phyloP scores from a whole-genome alignment of 2,888 invertebrate genomes.

The Pristionchus fissidentatus region DNA sequence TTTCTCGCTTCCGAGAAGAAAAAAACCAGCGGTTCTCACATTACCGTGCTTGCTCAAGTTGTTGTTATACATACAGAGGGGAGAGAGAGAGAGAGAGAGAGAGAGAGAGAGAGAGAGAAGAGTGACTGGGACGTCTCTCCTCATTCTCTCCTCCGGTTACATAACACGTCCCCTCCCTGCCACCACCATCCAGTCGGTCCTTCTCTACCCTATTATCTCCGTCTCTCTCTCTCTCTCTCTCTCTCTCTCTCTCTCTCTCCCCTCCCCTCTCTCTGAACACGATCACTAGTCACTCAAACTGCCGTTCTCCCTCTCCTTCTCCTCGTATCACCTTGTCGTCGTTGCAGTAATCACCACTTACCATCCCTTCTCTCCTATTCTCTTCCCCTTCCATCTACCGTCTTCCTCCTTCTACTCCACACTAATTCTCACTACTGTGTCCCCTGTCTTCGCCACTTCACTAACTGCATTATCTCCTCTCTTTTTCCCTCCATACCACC shows the following conservation, averaged over 20 bases:
- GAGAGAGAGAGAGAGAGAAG: too few species aligned
- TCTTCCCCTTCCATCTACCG: background rate
- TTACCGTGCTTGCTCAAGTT: too few species aligned
- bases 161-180: conserved; percentile 23
- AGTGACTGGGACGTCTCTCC: background rate
- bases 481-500: background rate
- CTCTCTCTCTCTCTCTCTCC: background rate
- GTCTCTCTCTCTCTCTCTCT: background rate
- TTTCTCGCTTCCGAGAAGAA: too few species aligned
- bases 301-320: background rate
- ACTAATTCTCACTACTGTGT: background rate
- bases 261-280: background rate
- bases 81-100: too few species aligned
- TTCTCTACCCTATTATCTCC: background rate
- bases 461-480: background rate
- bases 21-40: too few species aligned
- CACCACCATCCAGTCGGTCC: background rate
- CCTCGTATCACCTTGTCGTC: too few species aligned
- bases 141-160: conserved; percentile 13
- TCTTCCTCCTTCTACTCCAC: background rate
- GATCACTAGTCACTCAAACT: background rate
- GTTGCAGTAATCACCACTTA: conserved; percentile 37
- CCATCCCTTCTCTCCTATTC: background rate
- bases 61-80: too few species aligned
- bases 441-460: too few species aligned